Conservation (phyloP, 2,113 vertebrate species). For the Chinchilla lanigera region DNA sequence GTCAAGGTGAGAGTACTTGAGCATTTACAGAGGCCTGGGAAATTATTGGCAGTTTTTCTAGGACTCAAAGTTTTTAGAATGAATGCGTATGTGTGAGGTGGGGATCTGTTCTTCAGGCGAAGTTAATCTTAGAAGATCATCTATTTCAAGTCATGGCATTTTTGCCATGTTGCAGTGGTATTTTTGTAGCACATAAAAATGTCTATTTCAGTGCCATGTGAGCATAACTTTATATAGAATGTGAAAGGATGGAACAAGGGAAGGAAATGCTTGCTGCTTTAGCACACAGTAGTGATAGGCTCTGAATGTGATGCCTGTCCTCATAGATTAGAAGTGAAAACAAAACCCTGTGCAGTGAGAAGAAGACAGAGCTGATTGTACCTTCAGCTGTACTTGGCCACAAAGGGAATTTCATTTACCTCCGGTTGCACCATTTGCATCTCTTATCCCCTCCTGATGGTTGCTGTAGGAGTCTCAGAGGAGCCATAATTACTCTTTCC, state of each 20-base stretch:
- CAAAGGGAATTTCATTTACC: not conserved
- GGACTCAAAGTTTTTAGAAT: conserved; percentile 68
- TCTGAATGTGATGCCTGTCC: conserved; percentile 47
- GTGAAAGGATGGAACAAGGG: conserved; percentile 64
- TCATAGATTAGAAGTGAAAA: conserved; percentile 32
- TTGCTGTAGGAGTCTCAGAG: not conserved
- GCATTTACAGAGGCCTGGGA: not conserved
- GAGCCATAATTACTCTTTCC: not conserved
- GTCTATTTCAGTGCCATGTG: conserved; percentile 77
- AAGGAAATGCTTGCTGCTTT: conserved; percentile 71
- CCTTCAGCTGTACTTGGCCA: not conserved
- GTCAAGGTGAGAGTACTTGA: not conserved
- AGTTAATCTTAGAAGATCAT: conserved; percentile 80
- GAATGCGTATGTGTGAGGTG: conserved; percentile 45
- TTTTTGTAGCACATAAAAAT: conserved; percentile 79
- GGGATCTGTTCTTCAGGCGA: conserved; percentile 68
- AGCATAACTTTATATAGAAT: conserved; percentile 81
- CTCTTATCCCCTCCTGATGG: not conserved
- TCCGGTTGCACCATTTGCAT: not conserved
- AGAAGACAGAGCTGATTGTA: not conserved
- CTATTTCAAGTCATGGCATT: conserved; percentile 81
- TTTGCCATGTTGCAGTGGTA: conserved; percentile 80
- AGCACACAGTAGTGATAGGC: not conserved
- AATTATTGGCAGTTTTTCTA: conserved; percentile 36
- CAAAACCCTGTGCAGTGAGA: not conserved